A percentile compares a stretch with the other conserved stretches of the same genome.
These are phyloP conservation scores for Sycophaga agraensis DNA, from an alignment of 1,140 invertebrate species.

Conservation along the genomic window DNA sequence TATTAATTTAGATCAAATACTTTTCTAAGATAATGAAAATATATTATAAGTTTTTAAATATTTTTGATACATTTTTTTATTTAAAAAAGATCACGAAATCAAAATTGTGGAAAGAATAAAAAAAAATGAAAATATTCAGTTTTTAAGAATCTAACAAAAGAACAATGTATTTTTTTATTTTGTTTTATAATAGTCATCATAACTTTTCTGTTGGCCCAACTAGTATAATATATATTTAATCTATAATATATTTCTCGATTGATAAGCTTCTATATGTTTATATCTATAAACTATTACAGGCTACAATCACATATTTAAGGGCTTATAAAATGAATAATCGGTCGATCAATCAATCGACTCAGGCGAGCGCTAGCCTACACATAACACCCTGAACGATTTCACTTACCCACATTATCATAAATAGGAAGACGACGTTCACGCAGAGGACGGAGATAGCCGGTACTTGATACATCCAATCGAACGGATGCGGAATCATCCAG, in stretches of 20 bases:
- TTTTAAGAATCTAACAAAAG: no score
- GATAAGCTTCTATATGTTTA: no score
- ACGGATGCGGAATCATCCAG: constrained; percentile 72
- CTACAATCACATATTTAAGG: background rate
- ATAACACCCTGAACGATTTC: background rate
- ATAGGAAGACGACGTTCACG: constrained; percentile 83
- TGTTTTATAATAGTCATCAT: background rate
- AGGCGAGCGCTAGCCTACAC: no score
- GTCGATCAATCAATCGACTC: background rate
- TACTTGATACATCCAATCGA: constrained; percentile 80
- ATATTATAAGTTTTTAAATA: no score
- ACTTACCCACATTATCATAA: constrained; percentile 91
- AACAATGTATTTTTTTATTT: background rate
- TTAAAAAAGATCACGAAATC: no score
- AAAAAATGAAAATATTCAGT: no score
- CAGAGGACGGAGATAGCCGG: constrained; percentile 73
- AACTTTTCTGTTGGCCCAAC: background rate
- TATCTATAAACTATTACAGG: background rate
- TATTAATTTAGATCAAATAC: no score
- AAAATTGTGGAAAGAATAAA: no score
- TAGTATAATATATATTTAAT: background rate
- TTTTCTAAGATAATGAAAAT: no score
- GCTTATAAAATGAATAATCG: background rate
- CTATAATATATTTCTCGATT: no score
- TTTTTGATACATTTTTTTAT: no score